Evolutionary conservation across 1,140 invertebrate genomes (phyloP).

Genomic region (Leptinotarsa texana): DNA sequence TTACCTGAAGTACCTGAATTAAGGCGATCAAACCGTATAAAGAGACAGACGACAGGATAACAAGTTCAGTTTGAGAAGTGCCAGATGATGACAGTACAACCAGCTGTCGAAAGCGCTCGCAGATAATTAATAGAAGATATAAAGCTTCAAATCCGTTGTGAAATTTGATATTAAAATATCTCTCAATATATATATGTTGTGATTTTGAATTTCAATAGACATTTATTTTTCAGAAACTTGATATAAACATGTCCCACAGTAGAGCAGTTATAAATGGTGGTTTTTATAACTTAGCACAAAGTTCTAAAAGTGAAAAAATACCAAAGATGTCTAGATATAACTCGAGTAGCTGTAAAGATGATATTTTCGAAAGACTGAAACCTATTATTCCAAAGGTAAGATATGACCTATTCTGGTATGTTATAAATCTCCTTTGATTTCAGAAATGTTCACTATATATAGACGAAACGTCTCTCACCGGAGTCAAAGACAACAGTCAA

Average conservation of each 20-base stretch:
- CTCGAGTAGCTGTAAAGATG: slow-evolving; percentile 29
- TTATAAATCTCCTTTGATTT: slow-evolving; percentile 30
- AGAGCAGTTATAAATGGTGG: slow-evolving; percentile 69
- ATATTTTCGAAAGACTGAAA: slow-evolving; percentile 62
- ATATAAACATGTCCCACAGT: slow-evolving; percentile 70
- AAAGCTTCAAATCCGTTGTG: no score
- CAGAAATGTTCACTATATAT: slow-evolving; percentile 56
- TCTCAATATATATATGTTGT: background rate
- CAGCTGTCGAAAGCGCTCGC: no score
- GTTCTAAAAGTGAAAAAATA: background rate
- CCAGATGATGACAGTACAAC: no score
- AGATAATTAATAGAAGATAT: no score
- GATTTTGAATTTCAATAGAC: slow-evolving; percentile 8
- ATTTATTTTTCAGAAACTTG: slow-evolving; percentile 67
- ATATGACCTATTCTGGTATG: background rate
- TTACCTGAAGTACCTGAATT: no score
- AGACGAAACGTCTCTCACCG: slow-evolving; percentile 69
- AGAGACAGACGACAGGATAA: no score
- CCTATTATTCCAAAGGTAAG: slow-evolving; percentile 74
- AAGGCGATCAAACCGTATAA: no score
- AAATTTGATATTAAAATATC: no score
- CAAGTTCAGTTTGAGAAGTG: no score
- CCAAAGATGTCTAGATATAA: background rate
- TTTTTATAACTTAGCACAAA: slow-evolving; percentile 56
- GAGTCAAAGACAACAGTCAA: slow-evolving; percentile 65